These are phyloP conservation scores for Poeciliopsis occidentalis DNA, from an alignment of 2,113 vertebrate species.

Conservation along the genomic window DNA sequence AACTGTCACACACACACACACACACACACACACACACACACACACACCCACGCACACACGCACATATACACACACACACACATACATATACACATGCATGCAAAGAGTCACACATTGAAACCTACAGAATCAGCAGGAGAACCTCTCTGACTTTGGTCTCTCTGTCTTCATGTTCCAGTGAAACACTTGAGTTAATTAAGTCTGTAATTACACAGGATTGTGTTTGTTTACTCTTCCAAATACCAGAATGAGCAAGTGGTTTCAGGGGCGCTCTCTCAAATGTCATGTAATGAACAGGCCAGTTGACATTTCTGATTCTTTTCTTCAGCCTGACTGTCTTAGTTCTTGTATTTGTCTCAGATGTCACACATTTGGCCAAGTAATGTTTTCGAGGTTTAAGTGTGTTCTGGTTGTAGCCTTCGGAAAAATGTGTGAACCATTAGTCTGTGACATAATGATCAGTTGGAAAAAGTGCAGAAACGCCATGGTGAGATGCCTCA, in stretches of 20 bases:
- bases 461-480: constrained; percentile 19
- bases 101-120: constrained; percentile 4
- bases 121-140: constrained; percentile 21
- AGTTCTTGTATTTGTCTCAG: neutral
- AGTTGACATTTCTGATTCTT: constrained; percentile 11
- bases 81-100: too few relatives aligned
- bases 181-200: constrained; percentile 68
- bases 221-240: constrained; percentile 68
- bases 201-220: constrained; percentile 59
- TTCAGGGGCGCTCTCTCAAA: constrained; percentile 51
- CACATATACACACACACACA: too few relatives aligned
- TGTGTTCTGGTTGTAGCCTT: neutral
- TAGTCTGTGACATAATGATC: constrained; percentile 23
- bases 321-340: neutral
- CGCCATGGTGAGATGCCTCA: constrained; percentile 43
- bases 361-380: neutral
- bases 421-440: neutral
- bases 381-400: neutral
- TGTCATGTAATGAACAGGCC: constrained; percentile 55
- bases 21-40: too few relatives aligned
- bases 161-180: constrained; percentile 37
- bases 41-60: too few relatives aligned
- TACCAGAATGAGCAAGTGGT: constrained; percentile 57
- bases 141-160: constrained; percentile 30
- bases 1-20: too few relatives aligned